Conservation (phyloP, 2,113 vertebrate genomes). For the Alouatta palliata region DNA sequence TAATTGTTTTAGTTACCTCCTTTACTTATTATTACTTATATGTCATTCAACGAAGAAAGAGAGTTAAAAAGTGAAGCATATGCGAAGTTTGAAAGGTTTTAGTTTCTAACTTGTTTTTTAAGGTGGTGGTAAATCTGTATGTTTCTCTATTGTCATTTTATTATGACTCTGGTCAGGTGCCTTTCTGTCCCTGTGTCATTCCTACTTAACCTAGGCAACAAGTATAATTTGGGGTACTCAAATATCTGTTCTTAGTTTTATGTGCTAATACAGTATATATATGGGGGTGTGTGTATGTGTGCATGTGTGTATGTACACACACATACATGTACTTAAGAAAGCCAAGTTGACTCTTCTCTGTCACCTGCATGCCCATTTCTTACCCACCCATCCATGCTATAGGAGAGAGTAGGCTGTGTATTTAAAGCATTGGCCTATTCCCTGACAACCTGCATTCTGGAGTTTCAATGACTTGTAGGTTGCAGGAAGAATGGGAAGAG, state of each 20-base stretch:
- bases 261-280: neutral
- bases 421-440: constrained; percentile 28
- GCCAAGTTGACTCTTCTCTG: neutral
- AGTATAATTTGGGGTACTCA: neutral
- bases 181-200: neutral
- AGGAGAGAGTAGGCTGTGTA: neutral
- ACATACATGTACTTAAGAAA: neutral
- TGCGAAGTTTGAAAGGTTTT: constrained; percentile 23
- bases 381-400: neutral
- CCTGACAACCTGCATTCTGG: constrained; percentile 10
- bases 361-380: neutral
- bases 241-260: neutral
- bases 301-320: neutral
- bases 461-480: neutral
- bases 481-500: constrained; percentile 60
- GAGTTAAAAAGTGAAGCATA: neutral
- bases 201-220: neutral
- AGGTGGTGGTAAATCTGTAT: constrained; percentile 18
- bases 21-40: neutral
- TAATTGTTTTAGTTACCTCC: constrained; percentile 21
- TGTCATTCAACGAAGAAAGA: constrained; percentile 18
- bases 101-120: constrained; percentile 30
- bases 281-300: neutral
- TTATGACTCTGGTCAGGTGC: neutral
- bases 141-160: neutral